Conservation (phyloP, 2,113 vertebrate genomes). For the Carassius gibelio region DNA sequence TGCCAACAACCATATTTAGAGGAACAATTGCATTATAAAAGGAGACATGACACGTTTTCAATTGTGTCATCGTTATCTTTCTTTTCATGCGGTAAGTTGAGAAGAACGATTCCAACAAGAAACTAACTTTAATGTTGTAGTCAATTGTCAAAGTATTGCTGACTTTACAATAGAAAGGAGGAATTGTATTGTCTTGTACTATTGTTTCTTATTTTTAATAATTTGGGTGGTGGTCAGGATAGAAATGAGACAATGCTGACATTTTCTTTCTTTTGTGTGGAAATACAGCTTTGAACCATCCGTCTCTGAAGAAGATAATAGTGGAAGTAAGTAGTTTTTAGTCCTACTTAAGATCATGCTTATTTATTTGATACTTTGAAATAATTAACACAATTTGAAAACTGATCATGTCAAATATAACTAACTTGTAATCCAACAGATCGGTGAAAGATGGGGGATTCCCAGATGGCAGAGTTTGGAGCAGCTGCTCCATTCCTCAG, state of each 20-base stretch:
- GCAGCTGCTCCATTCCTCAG: conserved; percentile 71
- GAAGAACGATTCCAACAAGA: background rate
- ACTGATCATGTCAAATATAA: background rate
- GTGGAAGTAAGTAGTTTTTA: conserved; percentile 22
- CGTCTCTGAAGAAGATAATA: conserved; percentile 13
- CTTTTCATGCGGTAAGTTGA: conserved; percentile 34
- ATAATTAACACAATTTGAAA: background rate
- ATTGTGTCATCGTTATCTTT: conserved; percentile 17
- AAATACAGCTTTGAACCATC: conserved; percentile 22
- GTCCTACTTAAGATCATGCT: background rate
- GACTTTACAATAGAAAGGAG: background rate
- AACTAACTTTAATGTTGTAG: background rate
- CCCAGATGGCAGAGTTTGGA: conserved; percentile 76
- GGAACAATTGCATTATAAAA: conserved; percentile 50
- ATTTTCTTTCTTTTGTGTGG: background rate
- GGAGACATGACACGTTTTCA: conserved; percentile 16
- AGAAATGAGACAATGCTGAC: background rate
- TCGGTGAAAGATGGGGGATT: conserved; percentile 67
- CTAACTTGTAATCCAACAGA: background rate
- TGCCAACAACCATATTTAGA: conserved; percentile 37
- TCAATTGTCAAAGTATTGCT: background rate
- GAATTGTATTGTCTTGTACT: background rate
- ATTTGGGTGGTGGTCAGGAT: background rate
- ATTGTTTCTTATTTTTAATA: too few relatives aligned
- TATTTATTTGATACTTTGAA: background rate